Evolutionary conservation across 2,888 invertebrate genomes (phyloP).

Genomic region (Nematopogon swammerdamellus): DNA sequence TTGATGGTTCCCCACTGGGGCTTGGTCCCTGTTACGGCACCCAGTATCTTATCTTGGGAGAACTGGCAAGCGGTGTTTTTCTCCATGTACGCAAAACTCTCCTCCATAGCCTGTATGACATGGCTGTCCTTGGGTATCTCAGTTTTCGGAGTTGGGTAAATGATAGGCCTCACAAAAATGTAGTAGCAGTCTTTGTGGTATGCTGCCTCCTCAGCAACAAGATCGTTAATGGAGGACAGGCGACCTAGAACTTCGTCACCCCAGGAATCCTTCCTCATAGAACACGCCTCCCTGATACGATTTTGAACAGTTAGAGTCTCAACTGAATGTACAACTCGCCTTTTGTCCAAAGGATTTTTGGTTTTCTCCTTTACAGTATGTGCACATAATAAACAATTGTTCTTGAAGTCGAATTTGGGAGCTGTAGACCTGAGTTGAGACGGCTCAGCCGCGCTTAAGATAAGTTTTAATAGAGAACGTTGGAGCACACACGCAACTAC

Average conservation of each 20-base stretch:
- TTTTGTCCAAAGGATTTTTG: slow-evolving; percentile 1
- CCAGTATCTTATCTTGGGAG: slow-evolving; percentile 2
- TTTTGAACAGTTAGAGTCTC: slow-evolving; percentile 3
- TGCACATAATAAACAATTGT: slow-evolving; percentile 2
- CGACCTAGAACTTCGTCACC: slow-evolving; percentile 3
- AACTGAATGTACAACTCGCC: slow-evolving; percentile 3
- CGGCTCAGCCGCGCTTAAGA: no score
- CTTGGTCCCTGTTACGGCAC: slow-evolving; percentile 2
- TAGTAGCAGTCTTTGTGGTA: no score
- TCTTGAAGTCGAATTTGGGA: no score
- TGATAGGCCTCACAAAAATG: no score
- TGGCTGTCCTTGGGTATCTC: no score
- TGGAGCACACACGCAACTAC: no score
- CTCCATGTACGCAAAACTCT: slow-evolving; percentile 2
- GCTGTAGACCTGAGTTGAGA: no score
- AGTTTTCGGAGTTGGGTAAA: no score
- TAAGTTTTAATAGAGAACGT: no score
- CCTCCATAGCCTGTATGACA: neutral
- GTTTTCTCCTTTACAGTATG: slow-evolving; percentile 2
- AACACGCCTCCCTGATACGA: slow-evolving; percentile 3
- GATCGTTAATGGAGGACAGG: slow-evolving; percentile 3
- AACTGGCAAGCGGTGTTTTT: neutral
- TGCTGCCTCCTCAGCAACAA: no score
- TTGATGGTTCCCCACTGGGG: slow-evolving; percentile 4
- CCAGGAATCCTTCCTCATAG: slow-evolving; percentile 4